Conservation (phyloP, 2,113 vertebrate species). For the Diphyllodes magnificus region DNA sequence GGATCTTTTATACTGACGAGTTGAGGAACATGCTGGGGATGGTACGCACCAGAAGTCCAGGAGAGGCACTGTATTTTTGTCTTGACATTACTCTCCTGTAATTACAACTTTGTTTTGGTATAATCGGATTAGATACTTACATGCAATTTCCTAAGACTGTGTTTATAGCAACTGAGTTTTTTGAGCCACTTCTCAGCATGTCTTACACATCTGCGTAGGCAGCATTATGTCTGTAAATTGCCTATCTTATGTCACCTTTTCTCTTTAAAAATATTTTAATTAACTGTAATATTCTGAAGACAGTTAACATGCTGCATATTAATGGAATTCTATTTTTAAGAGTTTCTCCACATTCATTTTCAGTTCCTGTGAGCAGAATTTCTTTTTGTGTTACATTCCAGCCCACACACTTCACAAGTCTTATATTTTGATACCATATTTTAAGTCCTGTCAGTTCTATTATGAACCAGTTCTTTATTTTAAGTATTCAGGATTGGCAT, state of each 20-base stretch:
- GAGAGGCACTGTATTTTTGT: neutral
- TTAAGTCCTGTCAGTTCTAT: neutral
- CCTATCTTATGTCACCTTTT: neutral
- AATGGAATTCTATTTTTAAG: neutral
- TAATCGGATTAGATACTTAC: neutral
- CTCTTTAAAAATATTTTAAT: neutral
- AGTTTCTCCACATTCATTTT: neutral
- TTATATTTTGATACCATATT: neutral
- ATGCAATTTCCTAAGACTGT: neutral
- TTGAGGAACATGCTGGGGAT: neutral
- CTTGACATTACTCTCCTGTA: neutral
- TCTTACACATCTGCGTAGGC: neutral
- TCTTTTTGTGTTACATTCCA: neutral
- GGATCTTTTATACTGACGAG: fast-evolving
- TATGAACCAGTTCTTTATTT: neutral
- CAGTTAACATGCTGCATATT: neutral
- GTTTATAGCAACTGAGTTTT: neutral
- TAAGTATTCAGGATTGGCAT: neutral
- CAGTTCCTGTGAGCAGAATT: neutral
- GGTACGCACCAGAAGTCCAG: neutral
- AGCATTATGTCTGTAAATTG: neutral
- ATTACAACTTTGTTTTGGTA: neutral
- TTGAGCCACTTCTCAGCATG: neutral
- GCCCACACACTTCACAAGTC: neutral
- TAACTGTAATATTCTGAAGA: neutral